Percentiles rank a stretch among this genome's conserved stretches.
Evolutionary conservation across 92 coral and sea anemone species (phyloP).

Genomic region (Pocillopora meandrina): DNA sequence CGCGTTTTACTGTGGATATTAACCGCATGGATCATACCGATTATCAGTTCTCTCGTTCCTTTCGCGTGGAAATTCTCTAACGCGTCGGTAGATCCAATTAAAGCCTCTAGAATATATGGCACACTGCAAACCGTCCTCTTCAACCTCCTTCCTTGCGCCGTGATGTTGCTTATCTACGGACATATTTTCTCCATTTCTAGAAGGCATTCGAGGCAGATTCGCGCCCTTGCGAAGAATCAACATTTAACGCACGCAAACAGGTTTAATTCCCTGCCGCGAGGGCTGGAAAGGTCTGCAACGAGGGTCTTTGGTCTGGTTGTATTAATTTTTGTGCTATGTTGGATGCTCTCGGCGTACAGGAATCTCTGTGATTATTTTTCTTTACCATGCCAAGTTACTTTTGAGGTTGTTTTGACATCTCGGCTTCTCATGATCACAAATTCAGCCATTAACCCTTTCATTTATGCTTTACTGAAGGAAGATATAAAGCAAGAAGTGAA

Average conservation of each 20-base stretch:
- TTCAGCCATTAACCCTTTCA: slow-evolving; percentile 38
- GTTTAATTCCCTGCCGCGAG: background rate
- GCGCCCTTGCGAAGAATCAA: background rate
- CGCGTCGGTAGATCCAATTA: background rate
- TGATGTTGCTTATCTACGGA: slow-evolving; percentile 24
- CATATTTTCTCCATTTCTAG: slow-evolving; percentile 35
- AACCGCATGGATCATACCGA: slow-evolving; percentile 29
- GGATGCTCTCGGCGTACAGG: slow-evolving; percentile 36
- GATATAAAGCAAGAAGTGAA: slow-evolving; percentile 35
- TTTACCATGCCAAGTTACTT: background rate
- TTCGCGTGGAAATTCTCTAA: slow-evolving; percentile 36
- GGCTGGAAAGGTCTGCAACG: slow-evolving; percentile 27
- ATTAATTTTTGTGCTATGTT: slow-evolving; percentile 26
- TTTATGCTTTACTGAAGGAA: slow-evolving; percentile 39
- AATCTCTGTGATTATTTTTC: slow-evolving; percentile 26
- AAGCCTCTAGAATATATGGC: slow-evolving; percentile 5
- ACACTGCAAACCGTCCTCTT: slow-evolving; percentile 22
- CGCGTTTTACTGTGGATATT: slow-evolving; percentile 30
- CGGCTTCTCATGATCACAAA: slow-evolving; percentile 26
- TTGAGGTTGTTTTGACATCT: slow-evolving; percentile 3
- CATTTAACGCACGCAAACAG: background rate
- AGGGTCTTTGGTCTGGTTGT: slow-evolving; percentile 38
- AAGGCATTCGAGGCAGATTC: slow-evolving; percentile 34
- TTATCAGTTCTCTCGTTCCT: slow-evolving; percentile 10
- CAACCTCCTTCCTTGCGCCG: slow-evolving; percentile 25